Evolutionary conservation across 2,797 vertebrate genomes (phyloP), one percentile per base, ranked within the genome.

Genomic region (Sebastes taczanowskii): DNA sequence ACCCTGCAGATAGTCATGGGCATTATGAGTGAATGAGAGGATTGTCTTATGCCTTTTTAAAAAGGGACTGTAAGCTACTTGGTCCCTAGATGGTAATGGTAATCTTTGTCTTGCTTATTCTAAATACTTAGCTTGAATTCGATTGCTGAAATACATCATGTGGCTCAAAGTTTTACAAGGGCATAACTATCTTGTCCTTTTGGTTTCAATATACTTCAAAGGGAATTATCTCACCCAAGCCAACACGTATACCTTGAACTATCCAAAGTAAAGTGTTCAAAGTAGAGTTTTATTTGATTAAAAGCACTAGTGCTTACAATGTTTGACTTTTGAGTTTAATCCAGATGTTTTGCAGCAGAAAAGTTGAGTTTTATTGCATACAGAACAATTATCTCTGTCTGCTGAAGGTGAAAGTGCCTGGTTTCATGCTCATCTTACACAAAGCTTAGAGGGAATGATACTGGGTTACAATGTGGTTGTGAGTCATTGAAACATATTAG

Each of bases 1-100:
- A 29, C 73, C 82, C 82, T 77, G 80, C 72, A 86, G 88, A 82
- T 82, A 92, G 91, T 81, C 56, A 88, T 80, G 74, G 86, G 4
- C 49, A 62, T 84, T 86, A 71, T 79, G 42, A 63, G 30, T 81
- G 80, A 91, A 91, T 52, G 63, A 80, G 42, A 46, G 62, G 22
- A 71, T 82, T 91, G 86, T 90, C 4, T 42, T 34, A 1, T 53
- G 23, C 79, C 38, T 42, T 77, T 79, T 79, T 16, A 10, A 49
- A 80, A 70, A 59, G 61, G 2, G 7, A 55, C 59, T 75, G 55
- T 22, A 67, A 42, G 35, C 34, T 68, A 35, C 66, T 76, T 60
- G 6, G 34, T 74, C 9, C 11, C 30, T 63, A 13, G 18, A 65
- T 74, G 2, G 56, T 60, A 77, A 72, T 78, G 7, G 34, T 22